These are phyloP conservation scores for Drosophila nannoptera DNA, from an alignment of 1,140 invertebrate species.

Conservation along the genomic window DNA sequence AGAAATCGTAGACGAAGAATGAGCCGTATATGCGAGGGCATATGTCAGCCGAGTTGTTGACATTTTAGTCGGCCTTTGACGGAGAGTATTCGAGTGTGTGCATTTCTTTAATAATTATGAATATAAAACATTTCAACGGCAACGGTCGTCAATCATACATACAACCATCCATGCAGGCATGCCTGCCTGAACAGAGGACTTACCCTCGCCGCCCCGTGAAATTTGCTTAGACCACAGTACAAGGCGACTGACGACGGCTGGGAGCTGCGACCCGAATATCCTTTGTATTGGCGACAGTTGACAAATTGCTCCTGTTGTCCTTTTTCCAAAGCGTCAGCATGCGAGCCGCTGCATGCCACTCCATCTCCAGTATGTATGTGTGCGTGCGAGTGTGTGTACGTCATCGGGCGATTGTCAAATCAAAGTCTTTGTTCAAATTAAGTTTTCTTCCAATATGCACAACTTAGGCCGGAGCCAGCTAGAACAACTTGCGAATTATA, in stretches of 20 bases:
- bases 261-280: slow-evolving; percentile 20
- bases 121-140: slow-evolving; percentile 64
- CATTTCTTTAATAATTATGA: slow-evolving; percentile 77
- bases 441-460: slow-evolving; percentile 50
- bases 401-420: slow-evolving; percentile 4
- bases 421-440: slow-evolving; percentile 58
- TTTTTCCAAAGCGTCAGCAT: slow-evolving; percentile 56
- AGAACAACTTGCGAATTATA: slow-evolving; percentile 32
- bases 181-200: no score
- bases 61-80: slow-evolving; percentile 54
- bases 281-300: slow-evolving; percentile 66
- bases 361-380: slow-evolving; percentile 11
- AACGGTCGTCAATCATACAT: slow-evolving; percentile 68
- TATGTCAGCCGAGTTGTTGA: slow-evolving; percentile 65
- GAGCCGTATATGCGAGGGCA: slow-evolving; percentile 1
- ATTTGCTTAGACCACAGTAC: slow-evolving; percentile 31
- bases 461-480: slow-evolving; percentile 25
- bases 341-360: neutral
- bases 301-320: slow-evolving; percentile 67
- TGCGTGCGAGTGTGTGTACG: slow-evolving; percentile 1
- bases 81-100: slow-evolving; percentile 66
- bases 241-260: slow-evolving; percentile 11
- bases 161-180: no score
- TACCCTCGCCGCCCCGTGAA: slow-evolving; percentile 22
- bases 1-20: slow-evolving; percentile 6